These are phyloP conservation scores for Galleria mellonella DNA, from an alignment of 1,140 invertebrate species.

Conservation along the genomic window DNA sequence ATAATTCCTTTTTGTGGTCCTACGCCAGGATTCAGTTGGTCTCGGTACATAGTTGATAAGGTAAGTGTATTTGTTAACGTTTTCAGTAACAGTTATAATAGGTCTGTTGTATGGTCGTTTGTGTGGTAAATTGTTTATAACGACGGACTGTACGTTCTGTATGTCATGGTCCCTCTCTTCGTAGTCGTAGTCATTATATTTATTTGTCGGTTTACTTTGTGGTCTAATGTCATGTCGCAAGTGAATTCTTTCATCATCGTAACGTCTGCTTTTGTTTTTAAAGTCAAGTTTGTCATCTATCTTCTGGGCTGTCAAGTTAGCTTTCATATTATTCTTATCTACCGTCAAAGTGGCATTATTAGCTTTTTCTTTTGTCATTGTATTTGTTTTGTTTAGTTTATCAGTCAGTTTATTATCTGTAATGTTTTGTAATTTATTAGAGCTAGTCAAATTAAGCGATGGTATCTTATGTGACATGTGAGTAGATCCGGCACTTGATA, in stretches of 20 bases:
- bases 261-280: slow-evolving; percentile 61
- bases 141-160: slow-evolving; percentile 57
- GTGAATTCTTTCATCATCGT: slow-evolving; percentile 33
- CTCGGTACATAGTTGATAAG: slow-evolving; percentile 64
- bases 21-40: slow-evolving; percentile 59
- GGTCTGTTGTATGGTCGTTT: slow-evolving; percentile 59
- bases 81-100: slow-evolving; percentile 61
- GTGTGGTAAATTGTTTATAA: slow-evolving; percentile 54
- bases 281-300: slow-evolving; percentile 75
- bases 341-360: slow-evolving; percentile 9
- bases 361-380: slow-evolving; percentile 21
- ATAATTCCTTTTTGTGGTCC: slow-evolving; percentile 33
- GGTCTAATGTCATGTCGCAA: slow-evolving; percentile 23
- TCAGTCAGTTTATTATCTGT: slow-evolving; percentile 19
- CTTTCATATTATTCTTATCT: slow-evolving; percentile 17
- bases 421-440: not conserved
- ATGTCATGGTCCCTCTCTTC: slow-evolving; percentile 51
- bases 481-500: slow-evolving; percentile 13
- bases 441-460: slow-evolving; percentile 15
- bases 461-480: slow-evolving; percentile 28
- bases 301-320: slow-evolving; percentile 32
- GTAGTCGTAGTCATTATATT: slow-evolving; percentile 29
- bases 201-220: slow-evolving; percentile 18
- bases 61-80: slow-evolving; percentile 64
- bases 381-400: slow-evolving; percentile 30